Percentiles rank a stretch among this genome's conserved stretches.
Conservation (phyloP, 2,113 vertebrate species). For the Osmerus eperlanus region DNA sequence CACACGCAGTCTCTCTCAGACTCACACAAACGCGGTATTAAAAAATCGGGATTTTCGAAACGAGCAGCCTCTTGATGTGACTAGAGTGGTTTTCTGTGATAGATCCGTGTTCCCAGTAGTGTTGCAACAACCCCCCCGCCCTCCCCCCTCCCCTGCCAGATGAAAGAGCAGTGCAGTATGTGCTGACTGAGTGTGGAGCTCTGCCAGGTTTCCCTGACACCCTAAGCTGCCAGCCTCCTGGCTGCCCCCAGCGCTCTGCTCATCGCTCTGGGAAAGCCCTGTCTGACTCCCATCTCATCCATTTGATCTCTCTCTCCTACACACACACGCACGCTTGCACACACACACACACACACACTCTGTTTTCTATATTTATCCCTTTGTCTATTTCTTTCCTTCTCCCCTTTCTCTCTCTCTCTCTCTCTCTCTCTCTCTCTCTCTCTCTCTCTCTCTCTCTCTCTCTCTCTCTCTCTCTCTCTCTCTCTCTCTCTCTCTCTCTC, state of each 20-base stretch:
- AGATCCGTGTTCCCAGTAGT: no score
- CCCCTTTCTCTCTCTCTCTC: slow-evolving; percentile 1
- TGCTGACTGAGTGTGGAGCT: slow-evolving; percentile 17
- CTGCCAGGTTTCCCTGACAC: slow-evolving; percentile 12
- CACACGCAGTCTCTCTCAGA: neutral
- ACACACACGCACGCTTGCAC: slow-evolving; percentile 32
- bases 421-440: slow-evolving; percentile 37
- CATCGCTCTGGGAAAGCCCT: slow-evolving; percentile 26
- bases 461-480: slow-evolving; percentile 37
- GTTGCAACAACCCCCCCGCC: no score
- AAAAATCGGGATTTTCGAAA: neutral
- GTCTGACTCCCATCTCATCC: slow-evolving; percentile 28
- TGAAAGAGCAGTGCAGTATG: no score
- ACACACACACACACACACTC: slow-evolving; percentile 74
- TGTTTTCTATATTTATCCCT: slow-evolving; percentile 38
- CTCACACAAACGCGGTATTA: neutral
- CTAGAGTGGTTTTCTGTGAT: no score
- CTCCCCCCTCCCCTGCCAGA: no score
- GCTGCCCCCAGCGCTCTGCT: neutral
- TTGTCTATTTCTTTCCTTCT: neutral
- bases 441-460: neutral
- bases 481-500: neutral
- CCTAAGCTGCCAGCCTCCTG: slow-evolving; percentile 19
- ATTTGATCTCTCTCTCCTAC: slow-evolving; percentile 4
- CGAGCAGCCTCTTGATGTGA: no score